Evolutionary conservation across 2,888 invertebrate genomes (phyloP), one percentile per base, ranked within the genome.

Genomic region (Magallana nippona): DNA sequence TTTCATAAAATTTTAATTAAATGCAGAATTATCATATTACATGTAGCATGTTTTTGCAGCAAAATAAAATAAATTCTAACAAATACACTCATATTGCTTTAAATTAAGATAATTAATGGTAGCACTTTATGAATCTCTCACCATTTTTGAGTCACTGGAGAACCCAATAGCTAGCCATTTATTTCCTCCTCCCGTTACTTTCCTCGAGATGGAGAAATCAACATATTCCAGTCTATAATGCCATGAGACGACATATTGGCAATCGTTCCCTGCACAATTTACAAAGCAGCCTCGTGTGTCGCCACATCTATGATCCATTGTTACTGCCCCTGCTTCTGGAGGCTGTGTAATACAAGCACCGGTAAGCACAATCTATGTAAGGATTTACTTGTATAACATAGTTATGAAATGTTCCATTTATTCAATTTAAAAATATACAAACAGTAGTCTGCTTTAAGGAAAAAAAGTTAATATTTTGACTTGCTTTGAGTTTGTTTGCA

Each of bases 101-200:
- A 44, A 44, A 44, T 44, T 8, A 44, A 44, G 8, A 8, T 44
- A 44, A 5, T 44, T 44, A 44, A 44, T 8, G 5, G 44, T 44
- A 44, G 44, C 5, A 44, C 44, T 44, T 55, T 22, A 55, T 17
- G 17, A 19, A 44, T 55, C 10, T 55, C 78, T 55, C 55, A 86
- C 86, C 86, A 86, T 86, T 83, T 83, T 84, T 2, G 81, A 13
- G 57, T 86, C 86, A 58, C 13, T 55, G 1, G 86, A 86, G 78
- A 86, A 86, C 1, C 81, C 86, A 2, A 86, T 84, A 15, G 83
- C 86, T 3, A 84, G 81, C 86, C 86, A 86, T 57, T 83, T 27
- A 22, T 80, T 56, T 10, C 78, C 55, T 19, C 56, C 77, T 2
- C 60, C 56, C n/a, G 3, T 27, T 3, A 84, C 15, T 15, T n/a